Conservation (phyloP, 2,113 vertebrate genomes). For the Chionis minor region DNA sequence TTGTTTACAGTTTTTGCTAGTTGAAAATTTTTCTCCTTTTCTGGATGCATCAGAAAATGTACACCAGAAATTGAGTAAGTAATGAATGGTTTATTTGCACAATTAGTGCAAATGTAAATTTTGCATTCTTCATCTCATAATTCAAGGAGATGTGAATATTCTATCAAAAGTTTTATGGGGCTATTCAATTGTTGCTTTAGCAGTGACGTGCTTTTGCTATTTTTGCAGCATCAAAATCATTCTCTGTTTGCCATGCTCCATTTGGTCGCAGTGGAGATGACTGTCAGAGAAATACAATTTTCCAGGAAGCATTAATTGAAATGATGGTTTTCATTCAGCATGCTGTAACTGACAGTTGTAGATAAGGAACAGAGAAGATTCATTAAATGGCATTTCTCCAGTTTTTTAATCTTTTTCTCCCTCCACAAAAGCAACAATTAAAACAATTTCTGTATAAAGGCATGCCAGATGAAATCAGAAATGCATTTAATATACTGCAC, state of each 20-base stretch:
- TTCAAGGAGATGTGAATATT: background rate
- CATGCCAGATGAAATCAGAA: background rate
- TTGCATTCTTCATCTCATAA: background rate
- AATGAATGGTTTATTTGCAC: background rate
- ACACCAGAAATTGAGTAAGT: background rate
- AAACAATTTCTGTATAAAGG: background rate
- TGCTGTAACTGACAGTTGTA: slow-evolving; percentile 14
- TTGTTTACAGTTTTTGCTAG: background rate
- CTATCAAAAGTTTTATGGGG: background rate
- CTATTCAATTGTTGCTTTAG: background rate
- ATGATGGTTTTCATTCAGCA: background rate
- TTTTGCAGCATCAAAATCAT: background rate
- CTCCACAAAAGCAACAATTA: background rate
- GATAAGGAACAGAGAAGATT: slow-evolving; percentile 26
- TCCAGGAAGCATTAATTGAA: slow-evolving; percentile 27
- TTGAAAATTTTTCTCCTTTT: background rate
- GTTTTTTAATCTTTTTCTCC: background rate
- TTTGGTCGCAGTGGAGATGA: slow-evolving; percentile 35
- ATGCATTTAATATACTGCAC: background rate
- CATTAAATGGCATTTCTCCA: slow-evolving; percentile 15
- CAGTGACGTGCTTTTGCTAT: background rate
- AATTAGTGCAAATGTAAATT: background rate
- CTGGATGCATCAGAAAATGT: background rate
- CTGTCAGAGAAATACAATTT: slow-evolving; percentile 36
- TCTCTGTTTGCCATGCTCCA: slow-evolving; percentile 17